Evolutionary conservation across 2,888 invertebrate species (phyloP).

Genomic region (Pristionchus entomophagus): DNA sequence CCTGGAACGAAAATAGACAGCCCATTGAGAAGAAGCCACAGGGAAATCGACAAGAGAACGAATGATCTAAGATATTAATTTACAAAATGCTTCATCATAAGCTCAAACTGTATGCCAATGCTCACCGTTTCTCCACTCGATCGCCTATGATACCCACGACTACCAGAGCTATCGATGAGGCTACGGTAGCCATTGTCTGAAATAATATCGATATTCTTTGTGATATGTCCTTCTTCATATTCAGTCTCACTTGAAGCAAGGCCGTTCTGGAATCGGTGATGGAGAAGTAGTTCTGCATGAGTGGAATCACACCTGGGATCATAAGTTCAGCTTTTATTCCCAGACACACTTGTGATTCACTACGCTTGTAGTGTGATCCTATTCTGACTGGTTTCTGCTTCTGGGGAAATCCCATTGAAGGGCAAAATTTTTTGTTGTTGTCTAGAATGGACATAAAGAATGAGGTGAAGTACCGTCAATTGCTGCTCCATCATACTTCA

Average conservation of each 20-base stretch:
- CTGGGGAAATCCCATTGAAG: not conserved
- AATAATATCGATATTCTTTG: not conserved
- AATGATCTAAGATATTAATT: not conserved
- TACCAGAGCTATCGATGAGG: slow-evolving; percentile 21
- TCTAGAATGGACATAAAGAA: too few species aligned
- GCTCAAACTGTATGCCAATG: too few species aligned
- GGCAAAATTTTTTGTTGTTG: too few species aligned
- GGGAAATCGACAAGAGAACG: not conserved
- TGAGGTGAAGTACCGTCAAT: not conserved
- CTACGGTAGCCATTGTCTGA: slow-evolving; percentile 11
- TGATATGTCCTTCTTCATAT: not conserved
- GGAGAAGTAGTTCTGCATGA: slow-evolving; percentile 21
- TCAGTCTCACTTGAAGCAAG: not conserved
- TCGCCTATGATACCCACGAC: slow-evolving; percentile 26
- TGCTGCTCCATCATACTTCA: not conserved
- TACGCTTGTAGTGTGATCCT: not conserved
- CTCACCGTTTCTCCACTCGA: slow-evolving; percentile 36
- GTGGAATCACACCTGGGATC: slow-evolving; percentile 5
- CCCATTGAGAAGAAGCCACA: slow-evolving; percentile 10
- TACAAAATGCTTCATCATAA: not conserved
- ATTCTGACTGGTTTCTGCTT: not conserved
- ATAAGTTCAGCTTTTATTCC: too few species aligned
- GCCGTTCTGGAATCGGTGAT: slow-evolving; percentile 39
- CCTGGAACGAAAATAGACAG: not conserved
- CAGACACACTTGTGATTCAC: not conserved